These are phyloP conservation scores for Drosophila athabasca DNA, from an alignment of 1,140 invertebrate species.

Conservation along the genomic window DNA sequence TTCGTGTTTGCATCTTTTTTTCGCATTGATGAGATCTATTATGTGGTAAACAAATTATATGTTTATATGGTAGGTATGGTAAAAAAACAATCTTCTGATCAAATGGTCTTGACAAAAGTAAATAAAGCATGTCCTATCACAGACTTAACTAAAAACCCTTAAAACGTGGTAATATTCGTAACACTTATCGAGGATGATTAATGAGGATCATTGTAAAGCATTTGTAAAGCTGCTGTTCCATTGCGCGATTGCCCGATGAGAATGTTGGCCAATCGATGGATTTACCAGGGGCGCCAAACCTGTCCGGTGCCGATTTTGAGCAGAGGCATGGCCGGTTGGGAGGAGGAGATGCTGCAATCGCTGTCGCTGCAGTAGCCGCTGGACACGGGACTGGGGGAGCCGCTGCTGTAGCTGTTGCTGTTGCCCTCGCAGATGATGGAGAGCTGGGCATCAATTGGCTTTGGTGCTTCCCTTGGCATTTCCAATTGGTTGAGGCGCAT, in stretches of 20 bases:
- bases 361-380: slow-evolving; percentile 81
- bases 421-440: slow-evolving; percentile 60
- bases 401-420: slow-evolving; percentile 23
- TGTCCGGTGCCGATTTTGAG: slow-evolving; percentile 63
- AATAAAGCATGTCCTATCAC: slow-evolving; percentile 79
- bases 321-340: slow-evolving; percentile 38
- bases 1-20: slow-evolving; percentile 37
- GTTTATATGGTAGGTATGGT: slow-evolving; percentile 50
- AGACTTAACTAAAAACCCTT: slow-evolving; percentile 69
- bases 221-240: slow-evolving; percentile 69
- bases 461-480: slow-evolving; percentile 51
- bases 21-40: slow-evolving; percentile 58
- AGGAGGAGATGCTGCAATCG: slow-evolving; percentile 41
- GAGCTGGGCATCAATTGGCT: slow-evolving; percentile 55
- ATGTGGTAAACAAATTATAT: slow-evolving; percentile 49
- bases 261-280: neutral
- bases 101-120: slow-evolving; percentile 63
- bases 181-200: slow-evolving; percentile 25
- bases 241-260: slow-evolving; percentile 62
- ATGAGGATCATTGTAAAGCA: slow-evolving; percentile 79
- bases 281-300: slow-evolving; percentile 81
- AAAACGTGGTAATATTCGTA: slow-evolving; percentile 64
- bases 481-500: slow-evolving; percentile 89
- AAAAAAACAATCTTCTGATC: slow-evolving; percentile 71
- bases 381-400: slow-evolving; percentile 73